Percentiles rank a stretch among this genome's conserved stretches.
phyloP scores from a whole-genome alignment of 1,140 invertebrate species.

The Stegodyphus dumicola region DNA sequence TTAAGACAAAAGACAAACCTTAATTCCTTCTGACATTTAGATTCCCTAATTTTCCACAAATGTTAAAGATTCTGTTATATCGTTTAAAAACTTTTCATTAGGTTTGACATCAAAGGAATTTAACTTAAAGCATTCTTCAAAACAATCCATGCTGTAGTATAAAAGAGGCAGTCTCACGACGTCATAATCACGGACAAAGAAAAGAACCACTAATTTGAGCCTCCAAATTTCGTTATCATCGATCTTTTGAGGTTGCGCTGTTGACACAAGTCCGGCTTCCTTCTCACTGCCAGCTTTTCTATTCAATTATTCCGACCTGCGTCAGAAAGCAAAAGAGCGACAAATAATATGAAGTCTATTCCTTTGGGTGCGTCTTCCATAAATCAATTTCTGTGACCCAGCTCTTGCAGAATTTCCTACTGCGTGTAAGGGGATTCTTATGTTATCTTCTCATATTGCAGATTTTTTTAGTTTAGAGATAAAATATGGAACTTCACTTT shows the following conservation, averaged over 20 bases:
- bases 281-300: constrained; percentile 13
- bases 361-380: constrained; percentile 14
- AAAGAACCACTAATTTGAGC: constrained; percentile 27
- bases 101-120: too few relatives aligned
- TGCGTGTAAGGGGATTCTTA: too few relatives aligned
- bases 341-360: constrained; percentile 32
- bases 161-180: background rate
- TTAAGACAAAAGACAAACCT: too few relatives aligned
- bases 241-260: constrained; percentile 36
- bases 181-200: constrained; percentile 35
- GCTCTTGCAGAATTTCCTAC: background rate
- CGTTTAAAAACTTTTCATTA: too few relatives aligned
- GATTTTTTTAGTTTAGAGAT: too few relatives aligned
- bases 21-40: too few relatives aligned
- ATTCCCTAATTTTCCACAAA: too few relatives aligned
- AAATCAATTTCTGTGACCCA: constrained; percentile 33
- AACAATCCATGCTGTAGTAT: too few relatives aligned
- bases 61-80: too few relatives aligned
- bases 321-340: constrained; percentile 41
- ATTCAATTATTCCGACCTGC: constrained; percentile 41
- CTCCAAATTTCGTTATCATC: constrained; percentile 47
- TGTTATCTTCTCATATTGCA: too few relatives aligned
- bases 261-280: constrained; percentile 26
- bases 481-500: too few relatives aligned
- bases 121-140: too few relatives aligned